A percentile compares a stretch with the other conserved stretches of the same genome.
Conservation (phyloP, 2,888 invertebrate genomes). For the Aspidiotus destructor region DNA sequence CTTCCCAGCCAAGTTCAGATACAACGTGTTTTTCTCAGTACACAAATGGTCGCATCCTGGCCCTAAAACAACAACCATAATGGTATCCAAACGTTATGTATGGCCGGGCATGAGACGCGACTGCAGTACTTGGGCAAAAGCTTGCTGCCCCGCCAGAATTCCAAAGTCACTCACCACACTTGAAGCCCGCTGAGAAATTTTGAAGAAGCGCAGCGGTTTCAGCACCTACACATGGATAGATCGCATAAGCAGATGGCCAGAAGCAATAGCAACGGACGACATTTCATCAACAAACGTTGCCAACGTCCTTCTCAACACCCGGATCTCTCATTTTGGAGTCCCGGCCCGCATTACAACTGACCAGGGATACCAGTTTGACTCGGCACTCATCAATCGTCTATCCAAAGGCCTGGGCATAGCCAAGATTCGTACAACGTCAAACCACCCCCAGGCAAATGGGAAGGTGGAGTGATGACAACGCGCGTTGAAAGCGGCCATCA, state of each 20-base stretch:
- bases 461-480: constrained; percentile 32
- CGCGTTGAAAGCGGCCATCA: constrained; percentile 31
- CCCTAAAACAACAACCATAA: constrained; percentile 36
- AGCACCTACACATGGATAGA: constrained; percentile 43
- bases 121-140: constrained; percentile 39
- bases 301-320: too few species aligned
- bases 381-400: too few species aligned
- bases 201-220: constrained; percentile 39
- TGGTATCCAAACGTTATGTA: constrained; percentile 40
- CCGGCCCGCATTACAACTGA: too few species aligned
- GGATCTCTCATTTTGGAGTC: too few species aligned
- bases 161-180: constrained; percentile 40
- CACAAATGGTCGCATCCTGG: too few species aligned
- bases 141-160: constrained; percentile 40
- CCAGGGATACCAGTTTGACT: too few species aligned
- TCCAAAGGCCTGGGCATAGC: background rate
- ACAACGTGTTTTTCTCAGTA: background rate
- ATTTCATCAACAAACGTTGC: constrained; percentile 40
- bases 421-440: constrained; percentile 9
- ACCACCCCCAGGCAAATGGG: constrained; percentile 33
- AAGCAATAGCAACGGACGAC: constrained; percentile 40
- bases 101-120: constrained; percentile 42
- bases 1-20: constrained; percentile 6
- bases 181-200: constrained; percentile 37
- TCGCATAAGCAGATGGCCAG: constrained; percentile 42